Conservation (phyloP, 2,797 vertebrate genomes). For the Acipenser ruthenus region DNA sequence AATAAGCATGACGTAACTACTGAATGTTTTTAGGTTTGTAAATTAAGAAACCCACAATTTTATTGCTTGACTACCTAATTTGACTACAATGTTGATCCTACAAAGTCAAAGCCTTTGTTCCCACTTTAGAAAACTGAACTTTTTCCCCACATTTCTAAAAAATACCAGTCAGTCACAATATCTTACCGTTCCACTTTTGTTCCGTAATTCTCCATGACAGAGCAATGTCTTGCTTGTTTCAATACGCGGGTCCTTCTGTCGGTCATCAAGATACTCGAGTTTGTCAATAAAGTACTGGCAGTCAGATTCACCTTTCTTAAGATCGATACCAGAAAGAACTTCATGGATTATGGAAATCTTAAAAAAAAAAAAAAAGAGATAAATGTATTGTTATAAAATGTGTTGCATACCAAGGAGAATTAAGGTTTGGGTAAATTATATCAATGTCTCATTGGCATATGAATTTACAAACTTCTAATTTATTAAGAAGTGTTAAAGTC, state of each 20-base stretch:
- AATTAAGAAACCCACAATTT: no score
- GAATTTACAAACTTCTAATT: no score
- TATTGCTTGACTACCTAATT: no score
- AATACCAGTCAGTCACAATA: neutral
- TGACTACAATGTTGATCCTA: no score
- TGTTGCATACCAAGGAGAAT: neutral
- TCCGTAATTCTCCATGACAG: conserved; percentile 90
- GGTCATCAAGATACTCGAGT: conserved; percentile 88
- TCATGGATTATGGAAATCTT: conserved; percentile 86
- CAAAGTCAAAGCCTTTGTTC: no score
- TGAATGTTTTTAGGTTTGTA: no score
- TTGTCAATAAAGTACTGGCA: conserved; percentile 94
- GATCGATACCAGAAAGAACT: conserved; percentile 89
- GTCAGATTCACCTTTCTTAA: conserved; percentile 93
- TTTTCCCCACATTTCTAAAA: no score
- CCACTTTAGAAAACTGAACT: no score
- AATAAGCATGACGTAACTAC: no score
- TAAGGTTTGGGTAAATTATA: neutral
- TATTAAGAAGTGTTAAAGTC: neutral
- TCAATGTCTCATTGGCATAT: neutral
- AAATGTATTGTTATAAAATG: no score
- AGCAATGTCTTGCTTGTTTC: conserved; percentile 82
- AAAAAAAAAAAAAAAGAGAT: neutral
- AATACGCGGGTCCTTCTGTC: conserved; percentile 77
- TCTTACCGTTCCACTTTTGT: conserved; percentile 87